These are phyloP conservation scores for Cinclus cinclus DNA, from an alignment of 2,113 vertebrate species.

Conservation along the genomic window DNA sequence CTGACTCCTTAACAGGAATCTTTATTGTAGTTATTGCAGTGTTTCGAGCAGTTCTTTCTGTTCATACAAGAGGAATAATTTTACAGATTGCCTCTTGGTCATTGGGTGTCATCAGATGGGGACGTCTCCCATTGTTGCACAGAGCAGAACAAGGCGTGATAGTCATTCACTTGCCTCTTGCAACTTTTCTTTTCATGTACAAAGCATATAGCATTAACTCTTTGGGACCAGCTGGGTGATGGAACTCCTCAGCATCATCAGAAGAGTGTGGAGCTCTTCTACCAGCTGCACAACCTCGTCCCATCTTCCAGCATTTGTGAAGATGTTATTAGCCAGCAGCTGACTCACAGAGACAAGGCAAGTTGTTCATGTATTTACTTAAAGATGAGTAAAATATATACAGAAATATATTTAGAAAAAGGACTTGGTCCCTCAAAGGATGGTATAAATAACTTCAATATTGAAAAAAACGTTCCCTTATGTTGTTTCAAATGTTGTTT, in stretches of 20 bases:
- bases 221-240: constrained; percentile 94
- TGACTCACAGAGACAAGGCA: constrained; percentile 97
- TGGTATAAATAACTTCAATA: not conserved
- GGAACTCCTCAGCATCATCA: constrained; percentile 94
- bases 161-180: not conserved
- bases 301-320: constrained; percentile 96
- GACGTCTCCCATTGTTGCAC: not conserved
- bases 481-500: not conserved
- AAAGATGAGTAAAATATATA: not conserved
- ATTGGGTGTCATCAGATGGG: not conserved
- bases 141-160: not conserved
- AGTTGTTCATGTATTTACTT: not conserved
- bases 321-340: constrained; percentile 96
- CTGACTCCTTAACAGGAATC: not conserved
- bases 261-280: constrained; percentile 96
- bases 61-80: not conserved
- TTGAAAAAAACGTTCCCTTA: not conserved
- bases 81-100: not conserved
- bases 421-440: not conserved
- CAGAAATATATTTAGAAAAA: not conserved
- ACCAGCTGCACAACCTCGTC: constrained; percentile 96
- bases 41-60: not conserved
- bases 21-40: not conserved
- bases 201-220: constrained; percentile 89
- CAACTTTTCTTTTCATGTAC: constrained; percentile 8